Base-by-base conservation (phyloP, 2,797 vertebrate species). In the Apogon hyalosoma region DNA sequence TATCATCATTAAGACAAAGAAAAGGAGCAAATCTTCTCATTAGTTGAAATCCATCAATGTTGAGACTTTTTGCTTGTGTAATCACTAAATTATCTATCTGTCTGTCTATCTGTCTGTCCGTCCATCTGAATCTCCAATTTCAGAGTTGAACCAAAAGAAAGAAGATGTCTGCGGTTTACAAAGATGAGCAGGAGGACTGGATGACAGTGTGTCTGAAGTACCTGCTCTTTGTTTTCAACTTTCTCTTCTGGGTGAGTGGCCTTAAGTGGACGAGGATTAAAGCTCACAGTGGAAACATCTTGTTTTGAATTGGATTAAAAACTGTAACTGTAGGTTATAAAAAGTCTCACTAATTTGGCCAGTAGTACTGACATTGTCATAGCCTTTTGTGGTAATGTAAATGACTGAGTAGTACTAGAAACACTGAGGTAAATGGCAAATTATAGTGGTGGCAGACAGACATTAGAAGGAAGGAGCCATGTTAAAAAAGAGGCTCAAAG, bases 211-310 rank as follows among this genome's bases (percentile, higher is more conserved):
- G 95, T 66, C 91, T 97, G 70, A 97, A 96, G 83, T 96, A 96
- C 75, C 87, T 97, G 41, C 95, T 97, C 31, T 96, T 96, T 69
- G 61, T 95, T 52, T 96, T 96, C 84, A 97, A 96, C 89, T 96
- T 96, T 79, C 92, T 96, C 75, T 97, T 97, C 83, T 97, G 96
- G 96, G 96, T 97, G 87, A 95, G 95, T 93, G 14, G 3, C 40
- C 45, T 19, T 54, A 14, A 14, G 41, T 14, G 49, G 19, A 11
- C 14, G 3, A 49, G 7, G 8, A 28, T 46, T 11, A 43, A 24
- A 0, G 48, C 1, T 16, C 28, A 4, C 0, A 11, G 1, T 18
- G 3, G 8, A 41, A 4, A 18, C 21, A 46, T 0, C 46, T 11
- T 40, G 0, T 52, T 2, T 33, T 54, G 0, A 21, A 7, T 55